These are phyloP conservation scores for Dicentrarchus labrax DNA, from an alignment of 2,113 vertebrate genomes.

Conservation along the genomic window DNA sequence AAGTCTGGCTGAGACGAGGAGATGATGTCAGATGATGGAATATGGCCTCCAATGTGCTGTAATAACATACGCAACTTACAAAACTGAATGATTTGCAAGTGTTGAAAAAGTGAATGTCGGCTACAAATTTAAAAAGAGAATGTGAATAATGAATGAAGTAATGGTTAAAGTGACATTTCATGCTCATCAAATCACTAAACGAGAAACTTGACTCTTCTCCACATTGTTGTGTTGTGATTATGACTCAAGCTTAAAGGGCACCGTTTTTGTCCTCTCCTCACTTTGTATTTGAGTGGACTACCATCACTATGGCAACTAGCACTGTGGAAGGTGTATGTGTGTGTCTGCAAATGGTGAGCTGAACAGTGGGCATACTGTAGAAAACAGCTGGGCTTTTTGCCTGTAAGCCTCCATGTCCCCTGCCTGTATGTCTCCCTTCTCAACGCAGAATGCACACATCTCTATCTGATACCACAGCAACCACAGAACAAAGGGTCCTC, in stretches of 20 bases:
- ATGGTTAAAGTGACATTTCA: not conserved
- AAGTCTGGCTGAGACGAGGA: slow-evolving; percentile 1
- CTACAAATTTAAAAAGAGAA: not conserved
- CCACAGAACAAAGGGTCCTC: slow-evolving; percentile 57
- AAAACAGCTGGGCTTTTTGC: slow-evolving; percentile 58
- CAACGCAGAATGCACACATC: slow-evolving; percentile 38
- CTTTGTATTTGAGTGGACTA: slow-evolving; percentile 45
- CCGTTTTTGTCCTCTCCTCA: slow-evolving; percentile 8
- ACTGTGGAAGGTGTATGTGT: slow-evolving; percentile 31
- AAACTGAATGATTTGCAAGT: not conserved
- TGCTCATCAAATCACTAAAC: not conserved
- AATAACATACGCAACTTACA: not conserved
- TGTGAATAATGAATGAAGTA: not conserved
- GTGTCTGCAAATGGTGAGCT: slow-evolving; percentile 38
- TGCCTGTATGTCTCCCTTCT: not conserved
- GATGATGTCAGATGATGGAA: slow-evolving; percentile 3
- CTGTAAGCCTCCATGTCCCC: slow-evolving; percentile 1
- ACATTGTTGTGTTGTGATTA: not conserved
- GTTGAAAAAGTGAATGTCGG: not conserved
- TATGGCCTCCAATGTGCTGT: not conserved
- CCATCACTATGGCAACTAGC: slow-evolving; percentile 66
- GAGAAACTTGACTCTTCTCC: not conserved
- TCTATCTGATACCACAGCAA: slow-evolving; percentile 65
- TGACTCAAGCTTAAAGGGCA: slow-evolving; percentile 25
- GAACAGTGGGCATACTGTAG: slow-evolving; percentile 58